Conservation (phyloP, 2,113 vertebrate genomes). For the Shinisaurus crocodilurus region DNA sequence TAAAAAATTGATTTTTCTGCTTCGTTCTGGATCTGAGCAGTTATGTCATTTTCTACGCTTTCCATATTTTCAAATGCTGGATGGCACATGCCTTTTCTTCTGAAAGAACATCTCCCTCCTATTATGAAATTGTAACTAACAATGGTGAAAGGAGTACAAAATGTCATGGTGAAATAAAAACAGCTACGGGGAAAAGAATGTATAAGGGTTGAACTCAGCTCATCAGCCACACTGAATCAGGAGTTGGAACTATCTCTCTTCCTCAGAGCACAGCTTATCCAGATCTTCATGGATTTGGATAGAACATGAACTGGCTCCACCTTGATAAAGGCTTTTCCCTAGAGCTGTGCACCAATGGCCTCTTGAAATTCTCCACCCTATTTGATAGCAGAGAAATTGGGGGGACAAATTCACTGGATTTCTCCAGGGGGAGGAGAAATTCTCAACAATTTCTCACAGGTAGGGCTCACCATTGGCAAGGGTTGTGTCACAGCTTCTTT, state of each 20-base stretch:
- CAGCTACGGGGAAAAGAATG: neutral
- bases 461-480: too few species aligned
- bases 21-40: neutral
- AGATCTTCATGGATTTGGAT: slow-evolving; percentile 2
- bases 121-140: slow-evolving; percentile 7
- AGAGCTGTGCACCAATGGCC: too few species aligned
- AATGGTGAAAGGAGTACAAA: neutral
- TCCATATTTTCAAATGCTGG: neutral
- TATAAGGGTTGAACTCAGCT: neutral
- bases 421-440: too few species aligned
- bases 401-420: too few species aligned
- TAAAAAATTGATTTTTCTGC: neutral
- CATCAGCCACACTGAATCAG: neutral
- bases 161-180: neutral
- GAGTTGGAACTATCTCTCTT: neutral
- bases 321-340: neutral
- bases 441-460: too few species aligned
- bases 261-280: neutral
- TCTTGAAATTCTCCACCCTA: too few species aligned
- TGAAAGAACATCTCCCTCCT: neutral
- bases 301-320: slow-evolving; percentile 2
- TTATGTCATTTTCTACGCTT: neutral
- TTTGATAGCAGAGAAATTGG: too few species aligned
- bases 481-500: too few species aligned
- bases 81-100: neutral